Evolutionary conservation across 2,113 vertebrate genomes (phyloP).

Genomic region (Emydura subglobosa): DNA sequence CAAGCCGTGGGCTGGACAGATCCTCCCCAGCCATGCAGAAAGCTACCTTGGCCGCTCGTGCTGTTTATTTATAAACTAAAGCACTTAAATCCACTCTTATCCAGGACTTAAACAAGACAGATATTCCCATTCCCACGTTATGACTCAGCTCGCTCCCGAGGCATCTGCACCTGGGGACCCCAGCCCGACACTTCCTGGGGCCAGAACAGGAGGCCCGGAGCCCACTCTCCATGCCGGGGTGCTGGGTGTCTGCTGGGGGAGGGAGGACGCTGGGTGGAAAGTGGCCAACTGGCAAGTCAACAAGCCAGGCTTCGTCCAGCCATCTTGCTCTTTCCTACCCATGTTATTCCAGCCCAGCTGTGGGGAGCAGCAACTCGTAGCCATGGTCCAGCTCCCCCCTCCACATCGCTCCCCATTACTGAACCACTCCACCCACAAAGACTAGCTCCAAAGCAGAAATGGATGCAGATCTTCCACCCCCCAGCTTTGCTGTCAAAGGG

Average conservation of each 20-base stretch:
- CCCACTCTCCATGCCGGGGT: not conserved
- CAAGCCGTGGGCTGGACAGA: slow-evolving; percentile 66
- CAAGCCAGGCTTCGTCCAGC: no score
- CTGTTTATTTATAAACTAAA: slow-evolving; percentile 70
- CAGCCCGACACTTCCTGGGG: not conserved
- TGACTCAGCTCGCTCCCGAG: not conserved
- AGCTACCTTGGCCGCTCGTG: slow-evolving; percentile 39
- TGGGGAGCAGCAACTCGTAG: no score
- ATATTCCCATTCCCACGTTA: slow-evolving; percentile 4
- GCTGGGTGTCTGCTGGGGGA: slow-evolving; percentile 31
- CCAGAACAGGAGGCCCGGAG: not conserved
- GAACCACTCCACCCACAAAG: no score
- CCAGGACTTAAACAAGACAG: slow-evolving; percentile 41
- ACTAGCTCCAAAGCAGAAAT: no score
- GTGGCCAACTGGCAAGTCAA: not conserved
- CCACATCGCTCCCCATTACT: no score
- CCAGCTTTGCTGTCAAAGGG: no score
- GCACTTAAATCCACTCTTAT: slow-evolving; percentile 58
- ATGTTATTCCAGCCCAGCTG: no score
- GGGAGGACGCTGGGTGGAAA: not conserved
- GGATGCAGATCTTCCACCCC: no score
- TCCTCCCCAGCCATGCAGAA: slow-evolving; percentile 46
- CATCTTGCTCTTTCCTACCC: no score
- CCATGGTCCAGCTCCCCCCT: no score
- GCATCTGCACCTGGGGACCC: no score